These are phyloP conservation scores for Cinclus cinclus DNA, from an alignment of 2,113 vertebrate genomes.

Conservation along the genomic window DNA sequence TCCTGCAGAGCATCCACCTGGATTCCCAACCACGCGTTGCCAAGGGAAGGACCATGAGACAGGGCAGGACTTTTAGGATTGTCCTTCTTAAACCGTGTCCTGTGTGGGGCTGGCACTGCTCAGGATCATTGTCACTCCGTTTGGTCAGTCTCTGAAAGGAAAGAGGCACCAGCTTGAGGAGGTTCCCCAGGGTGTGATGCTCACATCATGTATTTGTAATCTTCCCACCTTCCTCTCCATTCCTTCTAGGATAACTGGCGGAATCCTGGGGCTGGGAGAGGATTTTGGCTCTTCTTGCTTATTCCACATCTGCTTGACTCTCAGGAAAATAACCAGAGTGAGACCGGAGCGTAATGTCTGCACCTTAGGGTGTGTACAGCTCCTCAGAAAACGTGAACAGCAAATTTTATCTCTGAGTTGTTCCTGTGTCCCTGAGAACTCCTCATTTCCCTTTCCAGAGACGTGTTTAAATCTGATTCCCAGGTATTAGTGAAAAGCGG, in stretches of 20 bases:
- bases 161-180: not conserved
- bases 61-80: not conserved
- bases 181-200: not conserved
- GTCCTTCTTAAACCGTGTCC: not conserved
- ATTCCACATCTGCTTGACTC: not conserved
- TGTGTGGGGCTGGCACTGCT: not conserved
- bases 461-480: not conserved
- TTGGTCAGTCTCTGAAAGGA: not conserved
- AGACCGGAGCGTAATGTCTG: not conserved
- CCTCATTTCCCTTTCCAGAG: not conserved
- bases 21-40: accelerated
- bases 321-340: not conserved
- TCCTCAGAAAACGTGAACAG: not conserved
- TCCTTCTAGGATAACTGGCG: not conserved
- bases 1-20: not conserved
- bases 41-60: not conserved
- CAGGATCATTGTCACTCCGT: not conserved
- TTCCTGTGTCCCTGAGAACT: not conserved
- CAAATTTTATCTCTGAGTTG: not conserved
- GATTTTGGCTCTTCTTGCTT: not conserved
- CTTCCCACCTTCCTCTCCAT: not conserved
- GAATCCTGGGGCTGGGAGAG: not conserved
- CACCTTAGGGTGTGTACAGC: accelerated
- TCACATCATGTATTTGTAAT: accelerated
- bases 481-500: not conserved